Percentiles rank a stretch among this genome's conserved stretches.
Evolutionary conservation across 2,113 vertebrate species (phyloP).

Genomic region (Scolopax mira): DNA sequence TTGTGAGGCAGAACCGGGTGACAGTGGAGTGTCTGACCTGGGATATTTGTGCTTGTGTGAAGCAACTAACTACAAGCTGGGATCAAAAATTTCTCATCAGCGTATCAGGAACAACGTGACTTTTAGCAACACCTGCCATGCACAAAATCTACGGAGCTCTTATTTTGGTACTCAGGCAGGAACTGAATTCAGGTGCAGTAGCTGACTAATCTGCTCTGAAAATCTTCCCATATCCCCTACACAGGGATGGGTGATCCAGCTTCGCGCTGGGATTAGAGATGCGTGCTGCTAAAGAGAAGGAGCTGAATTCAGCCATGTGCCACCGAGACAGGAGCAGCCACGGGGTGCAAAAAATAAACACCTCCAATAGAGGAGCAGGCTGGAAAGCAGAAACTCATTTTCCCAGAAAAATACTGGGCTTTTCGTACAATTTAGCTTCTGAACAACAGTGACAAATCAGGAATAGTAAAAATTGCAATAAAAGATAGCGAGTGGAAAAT

Average conservation of each 20-base stretch:
- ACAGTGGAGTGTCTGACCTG: accelerated
- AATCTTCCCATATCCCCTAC: not conserved
- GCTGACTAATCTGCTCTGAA: not conserved
- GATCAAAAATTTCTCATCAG: not conserved
- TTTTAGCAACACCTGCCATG: not conserved
- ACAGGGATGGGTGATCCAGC: not conserved
- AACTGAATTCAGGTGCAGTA: not conserved
- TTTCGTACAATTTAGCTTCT: not conserved
- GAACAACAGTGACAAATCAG: not conserved
- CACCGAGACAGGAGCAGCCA: accelerated
- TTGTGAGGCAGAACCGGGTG: not conserved
- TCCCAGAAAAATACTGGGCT: not conserved
- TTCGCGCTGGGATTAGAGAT: accelerated
- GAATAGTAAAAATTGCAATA: not conserved
- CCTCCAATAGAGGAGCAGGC: not conserved
- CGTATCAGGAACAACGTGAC: accelerated
- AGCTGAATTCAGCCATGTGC: not conserved
- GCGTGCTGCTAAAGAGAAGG: not conserved
- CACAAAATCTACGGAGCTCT: not conserved
- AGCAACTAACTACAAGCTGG: not conserved
- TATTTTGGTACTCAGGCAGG: not conserved
- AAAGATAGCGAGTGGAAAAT: not conserved
- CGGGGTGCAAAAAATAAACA: not conserved
- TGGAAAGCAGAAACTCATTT: not conserved
- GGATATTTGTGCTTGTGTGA: not conserved